Conservation (phyloP, 1,140 invertebrate genomes). For the Cephus cinctus region DNA sequence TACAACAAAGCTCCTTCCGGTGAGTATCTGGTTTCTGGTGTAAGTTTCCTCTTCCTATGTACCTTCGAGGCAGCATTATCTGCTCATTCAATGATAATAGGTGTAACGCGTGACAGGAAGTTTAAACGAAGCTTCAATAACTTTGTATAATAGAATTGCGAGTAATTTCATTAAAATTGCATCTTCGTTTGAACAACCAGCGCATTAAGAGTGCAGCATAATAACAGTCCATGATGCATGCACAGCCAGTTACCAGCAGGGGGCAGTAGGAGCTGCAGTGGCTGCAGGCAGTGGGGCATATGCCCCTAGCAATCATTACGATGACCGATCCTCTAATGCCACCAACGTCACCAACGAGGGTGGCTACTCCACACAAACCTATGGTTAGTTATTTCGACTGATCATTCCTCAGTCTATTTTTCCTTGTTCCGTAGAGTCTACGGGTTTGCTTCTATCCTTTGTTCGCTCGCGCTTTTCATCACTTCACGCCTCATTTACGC, state of each 20-base stretch:
- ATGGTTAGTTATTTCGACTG: conserved; percentile 41
- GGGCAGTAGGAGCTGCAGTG: conserved; percentile 34
- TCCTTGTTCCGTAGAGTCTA: conserved; percentile 1
- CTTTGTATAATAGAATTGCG: too few species aligned
- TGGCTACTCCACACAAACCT: conserved; percentile 42
- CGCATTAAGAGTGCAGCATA: too few species aligned
- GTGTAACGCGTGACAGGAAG: too few species aligned
- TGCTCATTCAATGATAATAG: too few species aligned
- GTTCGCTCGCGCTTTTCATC: too few species aligned
- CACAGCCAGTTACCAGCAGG: conserved; percentile 44
- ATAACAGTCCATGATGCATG: conserved; percentile 32
- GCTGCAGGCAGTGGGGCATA: conserved; percentile 33
- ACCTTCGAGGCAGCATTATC: too few species aligned
- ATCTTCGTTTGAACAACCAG: too few species aligned
- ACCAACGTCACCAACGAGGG: conserved; percentile 37
- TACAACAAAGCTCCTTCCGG: conserved; percentile 52
- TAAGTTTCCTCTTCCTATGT: too few species aligned
- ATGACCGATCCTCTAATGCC: conserved; percentile 42
- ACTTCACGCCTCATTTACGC: too few species aligned
- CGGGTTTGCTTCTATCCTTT: conserved; percentile 1
- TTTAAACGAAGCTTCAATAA: too few species aligned
- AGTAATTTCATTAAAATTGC: too few species aligned
- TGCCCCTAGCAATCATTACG: conserved; percentile 36
- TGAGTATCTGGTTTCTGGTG: too few species aligned
- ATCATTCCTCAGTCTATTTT: conserved; percentile 15